Conservation (phyloP, 2,888 invertebrate species). For the Eurytoma californica region DNA sequence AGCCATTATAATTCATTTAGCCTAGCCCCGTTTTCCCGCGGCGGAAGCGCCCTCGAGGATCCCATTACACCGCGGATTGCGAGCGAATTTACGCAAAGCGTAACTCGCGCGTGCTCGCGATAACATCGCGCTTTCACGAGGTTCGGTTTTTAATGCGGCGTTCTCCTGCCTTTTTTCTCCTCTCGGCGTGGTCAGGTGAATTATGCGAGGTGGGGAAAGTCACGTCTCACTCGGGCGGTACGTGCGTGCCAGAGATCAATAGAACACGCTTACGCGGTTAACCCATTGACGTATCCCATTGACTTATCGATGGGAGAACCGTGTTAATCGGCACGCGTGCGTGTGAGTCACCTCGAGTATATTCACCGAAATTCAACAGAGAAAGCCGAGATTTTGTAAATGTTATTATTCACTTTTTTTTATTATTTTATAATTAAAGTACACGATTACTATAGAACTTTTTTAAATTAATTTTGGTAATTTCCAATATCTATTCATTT, state of each 20-base stretch:
- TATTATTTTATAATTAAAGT: too few relatives aligned
- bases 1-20: constrained; percentile 48
- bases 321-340: constrained; percentile 17
- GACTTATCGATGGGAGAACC: constrained; percentile 9
- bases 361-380: too few relatives aligned
- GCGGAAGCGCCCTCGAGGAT: neutral
- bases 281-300: constrained; percentile 11
- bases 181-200: too few relatives aligned
- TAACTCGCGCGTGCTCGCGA: neutral
- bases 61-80: neutral
- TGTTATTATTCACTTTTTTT: too few relatives aligned
- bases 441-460: too few relatives aligned
- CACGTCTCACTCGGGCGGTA: neutral
- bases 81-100: neutral
- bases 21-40: constrained; percentile 8
- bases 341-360: neutral
- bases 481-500: too few relatives aligned
- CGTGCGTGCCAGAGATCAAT: constrained; percentile 13
- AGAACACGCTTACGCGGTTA: constrained; percentile 28
- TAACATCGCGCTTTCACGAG: neutral
- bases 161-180: too few relatives aligned
- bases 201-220: too few relatives aligned
- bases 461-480: too few relatives aligned
- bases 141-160: neutral
- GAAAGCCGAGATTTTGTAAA: too few relatives aligned